Evolutionary conservation across 2,797 vertebrate genomes (phyloP), one percentile per base, ranked within the genome.

Genomic region (Nyctibius grandis): DNA sequence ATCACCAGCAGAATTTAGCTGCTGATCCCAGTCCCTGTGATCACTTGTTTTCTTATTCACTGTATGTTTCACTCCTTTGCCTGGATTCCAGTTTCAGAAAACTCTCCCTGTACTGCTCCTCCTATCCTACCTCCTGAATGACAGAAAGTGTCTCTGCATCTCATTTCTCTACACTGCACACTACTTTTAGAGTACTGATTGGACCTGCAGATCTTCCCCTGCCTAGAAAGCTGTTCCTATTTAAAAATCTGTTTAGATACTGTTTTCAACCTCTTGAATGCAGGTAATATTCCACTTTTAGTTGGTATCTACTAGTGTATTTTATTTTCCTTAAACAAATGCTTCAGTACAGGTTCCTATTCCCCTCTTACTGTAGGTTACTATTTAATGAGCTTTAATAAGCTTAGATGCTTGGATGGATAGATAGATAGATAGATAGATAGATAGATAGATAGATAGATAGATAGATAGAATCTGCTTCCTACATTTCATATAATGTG

Each of bases 401-500:
- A 92, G 47, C 51, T 85, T 88, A 74, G 67, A 65, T 91, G 70
- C 63, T 79, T 34, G 34, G 29, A 54, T 21, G 70, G 42, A 65
- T n/a, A 63, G 53, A 38, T n/a, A 29, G 88, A 68, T 48, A 73
- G 83, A 86, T 40, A 73, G 88, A 91, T 21, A 70, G 42, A 65
- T n/a, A 63, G 53, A 38, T n/a, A 29, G 88, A 68, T 48, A 73
- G 83, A 86, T 21, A 70, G 42, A 65, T n/a, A 63, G 53, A 38
- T n/a, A 29, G 88, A 68, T 48, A 73, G 83, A 86, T 40, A 73
- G 88, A 91, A 68, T 88, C 91, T 92, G n/a, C 89, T 92, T 95
- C 81, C 48, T 85, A 80, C 63, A 67, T 96, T 88, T 95, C 76
- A 59, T 95, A 85, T 95, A 91, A 92, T 83, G 79, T 68, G 96